Conservation (phyloP, 53 echinoderm and acorn worm genomes). For the Holothuria scabra region DNA sequence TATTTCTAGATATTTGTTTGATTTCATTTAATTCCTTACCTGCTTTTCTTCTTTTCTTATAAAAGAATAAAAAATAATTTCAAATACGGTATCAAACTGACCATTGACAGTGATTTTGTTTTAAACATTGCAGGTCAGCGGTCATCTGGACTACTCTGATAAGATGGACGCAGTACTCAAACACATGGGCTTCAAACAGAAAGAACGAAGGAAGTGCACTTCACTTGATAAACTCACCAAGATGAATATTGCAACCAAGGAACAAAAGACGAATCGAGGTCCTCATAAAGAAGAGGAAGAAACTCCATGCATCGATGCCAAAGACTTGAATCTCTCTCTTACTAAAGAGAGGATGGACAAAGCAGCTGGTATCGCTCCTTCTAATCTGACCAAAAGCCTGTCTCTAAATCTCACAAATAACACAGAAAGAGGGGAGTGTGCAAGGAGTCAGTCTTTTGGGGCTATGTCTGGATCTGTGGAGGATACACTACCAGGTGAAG, state of each 20-base stretch:
- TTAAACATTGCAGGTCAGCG: constrained; percentile 70
- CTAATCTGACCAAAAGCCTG: not conserved
- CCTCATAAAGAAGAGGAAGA: constrained; percentile 5
- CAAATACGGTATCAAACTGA: no score
- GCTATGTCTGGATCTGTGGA: no score
- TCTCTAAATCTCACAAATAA: constrained; percentile 8
- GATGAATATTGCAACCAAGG: not conserved
- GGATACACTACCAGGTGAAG: no score
- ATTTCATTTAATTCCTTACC: no score
- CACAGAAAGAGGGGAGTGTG: not conserved
- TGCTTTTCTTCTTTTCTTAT: no score
- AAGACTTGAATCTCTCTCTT: constrained; percentile 55
- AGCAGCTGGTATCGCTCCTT: not conserved
- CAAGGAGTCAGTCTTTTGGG: constrained; percentile 15
- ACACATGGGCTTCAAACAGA: constrained; percentile 80
- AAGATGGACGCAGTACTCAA: constrained; percentile 89
- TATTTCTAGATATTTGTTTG: no score
- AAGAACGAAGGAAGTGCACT: constrained; percentile 21
- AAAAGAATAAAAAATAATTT: no score
- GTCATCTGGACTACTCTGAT: constrained; percentile 92
- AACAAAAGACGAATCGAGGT: not conserved
- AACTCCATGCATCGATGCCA: constrained; percentile 32
- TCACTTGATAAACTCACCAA: constrained; percentile 7
- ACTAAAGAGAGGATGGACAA: constrained; percentile 25
- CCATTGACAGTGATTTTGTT: not conserved